Base-by-base conservation (phyloP, 1,140 invertebrate species). In the Asobara japonica region DNA sequence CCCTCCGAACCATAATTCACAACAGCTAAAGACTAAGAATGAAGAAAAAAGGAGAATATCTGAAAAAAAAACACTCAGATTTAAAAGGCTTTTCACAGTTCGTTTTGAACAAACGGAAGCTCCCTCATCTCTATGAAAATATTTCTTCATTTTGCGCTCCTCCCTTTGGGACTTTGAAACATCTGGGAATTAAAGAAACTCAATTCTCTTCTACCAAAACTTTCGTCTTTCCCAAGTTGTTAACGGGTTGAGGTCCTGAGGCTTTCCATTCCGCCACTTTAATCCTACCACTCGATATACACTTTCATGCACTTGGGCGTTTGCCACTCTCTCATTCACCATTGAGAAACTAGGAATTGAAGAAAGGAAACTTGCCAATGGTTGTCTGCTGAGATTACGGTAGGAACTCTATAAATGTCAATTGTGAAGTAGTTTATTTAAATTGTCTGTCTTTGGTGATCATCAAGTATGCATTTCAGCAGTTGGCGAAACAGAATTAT, bases 211-310 rank as follows among this genome's bases (percentile, higher is more conserved):
- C 38, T 48, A 22, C 30, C 30, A 22, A 48, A 64, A n/a, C 51
- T 41, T 64, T 13, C 31, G 13, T 41, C 25, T 71, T 30, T 30
- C 29, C 38, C 27, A 71, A 64, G 61, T 71, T 71, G 69, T 71
- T 64, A 71, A 71, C 38, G 61, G 38, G 22, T 8, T 25, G 22
- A 27, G 13, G 13, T 45, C 33, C 69, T 18, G 20, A 18, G 61
- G 60, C 60, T 65, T 71, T 71, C 27, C 69, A 71, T 71, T 71
- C 36, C 61, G 27, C 60, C 36, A 64, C 69, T 64, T 64, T 65
- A 71, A 71, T 64, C 60, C 38, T 29, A 31, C 56, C 38, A 71
- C 69, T 71, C 38, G 61, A 71, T 71, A 71, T 48, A 64, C 60
- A 25, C 60, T 31, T 56, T 56, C n/a, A 51, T 36, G 67, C 16